These are phyloP conservation scores for Cabera pusaria DNA, from an alignment of 2,888 invertebrate species.

Conservation along the genomic window DNA sequence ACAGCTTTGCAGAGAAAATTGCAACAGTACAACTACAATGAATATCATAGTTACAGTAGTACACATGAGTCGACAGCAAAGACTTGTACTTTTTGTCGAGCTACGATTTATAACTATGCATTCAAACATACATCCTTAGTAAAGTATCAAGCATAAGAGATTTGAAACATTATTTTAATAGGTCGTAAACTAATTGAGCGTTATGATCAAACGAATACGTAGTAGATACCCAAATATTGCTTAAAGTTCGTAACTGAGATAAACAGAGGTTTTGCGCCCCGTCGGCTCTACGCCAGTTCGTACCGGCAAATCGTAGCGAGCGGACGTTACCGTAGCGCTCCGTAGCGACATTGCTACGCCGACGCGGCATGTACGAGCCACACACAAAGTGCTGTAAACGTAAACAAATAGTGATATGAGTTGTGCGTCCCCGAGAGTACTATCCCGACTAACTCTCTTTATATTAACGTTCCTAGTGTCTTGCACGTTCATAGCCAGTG, in stretches of 20 bases:
- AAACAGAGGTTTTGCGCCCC: constrained; percentile 54
- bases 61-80: too few species aligned
- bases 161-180: too few species aligned
- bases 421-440: constrained; percentile 72
- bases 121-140: too few species aligned
- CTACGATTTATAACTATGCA: too few species aligned
- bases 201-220: too few species aligned
- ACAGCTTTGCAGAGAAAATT: constrained; percentile 75
- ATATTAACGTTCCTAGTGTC: constrained; percentile 73
- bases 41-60: too few species aligned
- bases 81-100: too few species aligned
- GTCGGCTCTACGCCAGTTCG: constrained; percentile 61
- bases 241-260: too few species aligned
- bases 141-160: too few species aligned
- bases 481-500: constrained; percentile 74
- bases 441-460: constrained; percentile 73
- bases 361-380: constrained; percentile 71
- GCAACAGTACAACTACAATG: constrained; percentile 37
- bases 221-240: constrained; percentile 7
- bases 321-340: constrained; percentile 63
- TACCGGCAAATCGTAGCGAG: constrained; percentile 59
- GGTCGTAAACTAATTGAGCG: too few species aligned
- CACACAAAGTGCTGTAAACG: constrained; percentile 58
- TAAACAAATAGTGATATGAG: constrained; percentile 82
- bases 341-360: constrained; percentile 60